These are phyloP conservation scores for Euleptes europaea DNA, from an alignment of 2,113 vertebrate species.

Conservation along the genomic window DNA sequence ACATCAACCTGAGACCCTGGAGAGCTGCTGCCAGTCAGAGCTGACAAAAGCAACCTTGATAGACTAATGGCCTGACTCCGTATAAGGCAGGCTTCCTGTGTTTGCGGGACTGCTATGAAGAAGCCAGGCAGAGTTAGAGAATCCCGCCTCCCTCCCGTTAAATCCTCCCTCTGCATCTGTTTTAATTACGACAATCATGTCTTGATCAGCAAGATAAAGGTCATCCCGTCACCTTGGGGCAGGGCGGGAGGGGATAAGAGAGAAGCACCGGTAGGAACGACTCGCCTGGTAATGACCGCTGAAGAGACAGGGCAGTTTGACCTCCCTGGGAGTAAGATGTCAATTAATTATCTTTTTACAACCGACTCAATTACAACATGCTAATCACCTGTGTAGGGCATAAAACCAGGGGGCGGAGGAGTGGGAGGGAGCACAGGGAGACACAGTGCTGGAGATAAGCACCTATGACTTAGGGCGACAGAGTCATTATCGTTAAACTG, in stretches of 20 bases:
- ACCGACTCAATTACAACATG: constrained; percentile 74
- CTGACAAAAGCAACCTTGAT: too few relatives aligned
- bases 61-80: too few relatives aligned
- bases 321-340: constrained; percentile 75
- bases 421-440: not conserved
- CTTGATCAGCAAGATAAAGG: constrained; percentile 75
- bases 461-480: constrained; percentile 9
- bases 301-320: constrained; percentile 75
- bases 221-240: constrained; percentile 61
- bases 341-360: constrained; percentile 83
- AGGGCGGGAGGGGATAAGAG: not conserved
- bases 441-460: constrained; percentile 23
- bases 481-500: constrained; percentile 23
- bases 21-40: too few relatives aligned
- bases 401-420: constrained; percentile 31
- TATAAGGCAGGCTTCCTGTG: too few relatives aligned
- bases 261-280: constrained; percentile 41
- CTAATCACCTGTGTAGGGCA: constrained; percentile 79
- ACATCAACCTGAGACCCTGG: too few relatives aligned
- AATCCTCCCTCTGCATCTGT: constrained; percentile 45
- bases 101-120: not conserved
- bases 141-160: not conserved
- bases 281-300: constrained; percentile 51
- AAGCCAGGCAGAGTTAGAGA: not conserved
- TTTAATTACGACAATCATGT: constrained; percentile 68